Evolutionary conservation across 2,888 invertebrate genomes (phyloP).

Genomic region (Himalopsyche japonica): DNA sequence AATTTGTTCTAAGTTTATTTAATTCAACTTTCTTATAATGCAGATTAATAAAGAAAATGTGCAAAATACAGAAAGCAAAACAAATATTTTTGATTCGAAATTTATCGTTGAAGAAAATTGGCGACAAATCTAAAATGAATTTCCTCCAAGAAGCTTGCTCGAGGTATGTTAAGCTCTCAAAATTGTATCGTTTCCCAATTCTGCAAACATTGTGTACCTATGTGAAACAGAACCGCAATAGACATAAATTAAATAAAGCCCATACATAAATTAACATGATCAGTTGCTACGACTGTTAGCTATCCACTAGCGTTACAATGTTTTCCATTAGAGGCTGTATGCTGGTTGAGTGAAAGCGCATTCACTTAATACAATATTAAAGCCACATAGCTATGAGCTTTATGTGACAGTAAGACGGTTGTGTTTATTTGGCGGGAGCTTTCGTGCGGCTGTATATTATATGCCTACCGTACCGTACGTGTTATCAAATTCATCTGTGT

Average conservation of each 20-base stretch:
- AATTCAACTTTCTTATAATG: too few species aligned
- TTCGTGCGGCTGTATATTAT: not conserved
- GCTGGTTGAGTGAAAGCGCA: constrained; percentile 14
- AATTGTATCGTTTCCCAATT: too few species aligned
- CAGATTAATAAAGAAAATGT: too few species aligned
- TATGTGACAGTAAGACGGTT: constrained; percentile 21
- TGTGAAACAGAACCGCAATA: not conserved
- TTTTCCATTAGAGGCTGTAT: constrained; percentile 5
- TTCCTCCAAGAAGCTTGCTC: too few species aligned
- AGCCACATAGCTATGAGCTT: constrained; percentile 11
- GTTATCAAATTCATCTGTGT: not conserved
- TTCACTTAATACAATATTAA: constrained; percentile 22
- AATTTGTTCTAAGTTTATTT: too few species aligned
- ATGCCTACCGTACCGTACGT: not conserved
- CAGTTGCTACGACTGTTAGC: not conserved
- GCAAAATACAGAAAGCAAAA: too few species aligned
- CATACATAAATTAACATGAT: not conserved
- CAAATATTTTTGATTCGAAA: too few species aligned
- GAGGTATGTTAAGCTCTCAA: too few species aligned
- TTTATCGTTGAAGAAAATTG: too few species aligned
- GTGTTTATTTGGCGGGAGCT: constrained; percentile 12
- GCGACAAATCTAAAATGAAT: too few species aligned
- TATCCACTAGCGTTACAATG: constrained; percentile 3
- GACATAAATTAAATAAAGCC: not conserved
- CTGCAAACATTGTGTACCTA: too few species aligned